These are phyloP conservation scores for Graphium colonna DNA, from an alignment of 2,888 invertebrate species.

Conservation along the genomic window DNA sequence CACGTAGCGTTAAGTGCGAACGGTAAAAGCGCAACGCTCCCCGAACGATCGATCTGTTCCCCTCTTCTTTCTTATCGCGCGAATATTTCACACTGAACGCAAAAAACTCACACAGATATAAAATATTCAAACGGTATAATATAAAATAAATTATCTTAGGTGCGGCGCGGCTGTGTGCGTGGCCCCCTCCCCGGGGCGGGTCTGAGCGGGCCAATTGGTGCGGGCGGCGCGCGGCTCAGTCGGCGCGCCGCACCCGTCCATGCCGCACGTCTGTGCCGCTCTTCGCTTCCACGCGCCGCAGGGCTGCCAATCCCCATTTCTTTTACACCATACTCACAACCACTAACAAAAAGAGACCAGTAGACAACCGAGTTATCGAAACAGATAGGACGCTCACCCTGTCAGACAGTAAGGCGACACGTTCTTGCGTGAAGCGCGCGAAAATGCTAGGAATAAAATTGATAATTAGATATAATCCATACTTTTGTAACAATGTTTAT, in stretches of 20 bases:
- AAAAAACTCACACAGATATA: constrained; percentile 80
- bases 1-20: constrained; percentile 30
- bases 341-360: no score
- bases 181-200: constrained; percentile 72
- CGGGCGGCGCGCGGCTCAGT: constrained; percentile 78
- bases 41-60: constrained; percentile 78
- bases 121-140: constrained; percentile 80
- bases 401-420: no score
- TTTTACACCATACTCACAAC: no score
- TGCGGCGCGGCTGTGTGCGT: constrained; percentile 70
- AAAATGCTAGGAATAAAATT: no score
- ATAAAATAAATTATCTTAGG: constrained; percentile 80
- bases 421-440: no score
- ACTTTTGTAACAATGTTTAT: no score
- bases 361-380: no score
- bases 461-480: no score
- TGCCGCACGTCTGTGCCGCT: constrained; percentile 39
- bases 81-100: constrained; percentile 80
- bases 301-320: not conserved
- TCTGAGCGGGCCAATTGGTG: constrained; percentile 74
- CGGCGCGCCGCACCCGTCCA: constrained; percentile 47
- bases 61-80: constrained; percentile 79
- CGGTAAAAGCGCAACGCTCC: constrained; percentile 70
- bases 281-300: constrained; percentile 34
- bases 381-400: no score